Evolutionary conservation across 2,888 invertebrate species (phyloP), one percentile per base, ranked within the genome.

Genomic region (Caradrina kadenii): DNA sequence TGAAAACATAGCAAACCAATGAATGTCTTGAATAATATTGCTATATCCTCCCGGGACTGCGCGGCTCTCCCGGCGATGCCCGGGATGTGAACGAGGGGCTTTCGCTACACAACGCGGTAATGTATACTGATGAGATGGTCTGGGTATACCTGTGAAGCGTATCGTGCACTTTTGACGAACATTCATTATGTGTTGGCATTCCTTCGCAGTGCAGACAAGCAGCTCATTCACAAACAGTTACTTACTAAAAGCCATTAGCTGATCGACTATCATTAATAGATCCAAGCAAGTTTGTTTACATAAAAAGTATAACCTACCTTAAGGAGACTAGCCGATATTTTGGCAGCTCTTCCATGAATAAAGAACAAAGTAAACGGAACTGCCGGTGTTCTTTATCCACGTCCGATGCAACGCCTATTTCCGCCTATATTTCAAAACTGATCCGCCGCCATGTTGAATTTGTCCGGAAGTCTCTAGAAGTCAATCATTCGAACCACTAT

Each of bases 361-460:
- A 69, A 72, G 58, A 42, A 48, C 11, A 50, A 54, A 55, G 15
- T 21, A 56, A 31, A 7, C 15, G 11, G 2, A 11, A 8, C 17
- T 11, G 8, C 35, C 31, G n/a, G 4, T 77, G 39, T 39, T 42
- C 63, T 61, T 42, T 61, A 55, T 71, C 11, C 21, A 15, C 22
- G 70, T 42, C 10, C 21, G 42, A 21, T 42, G 48, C 42, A 49
- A 49, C 62, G 3, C 15, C 31, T 73, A 73, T 79, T 73, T 75
- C 54, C 55, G 39, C n/a, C 48, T 61, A 66, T 61, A 79, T 73
- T 79, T 66, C 22, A 35, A 53, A 73, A 39, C 79, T 19, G 59
- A 55, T 60, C 45, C 55, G 66, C 31, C 49, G 56, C 74, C 79
- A 68, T 75, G 59, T 26, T 80, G 69, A 17, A 50, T 54, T 63